Base-by-base conservation (phyloP, 1,140 invertebrate genomes). In the Proales similis region DNA sequence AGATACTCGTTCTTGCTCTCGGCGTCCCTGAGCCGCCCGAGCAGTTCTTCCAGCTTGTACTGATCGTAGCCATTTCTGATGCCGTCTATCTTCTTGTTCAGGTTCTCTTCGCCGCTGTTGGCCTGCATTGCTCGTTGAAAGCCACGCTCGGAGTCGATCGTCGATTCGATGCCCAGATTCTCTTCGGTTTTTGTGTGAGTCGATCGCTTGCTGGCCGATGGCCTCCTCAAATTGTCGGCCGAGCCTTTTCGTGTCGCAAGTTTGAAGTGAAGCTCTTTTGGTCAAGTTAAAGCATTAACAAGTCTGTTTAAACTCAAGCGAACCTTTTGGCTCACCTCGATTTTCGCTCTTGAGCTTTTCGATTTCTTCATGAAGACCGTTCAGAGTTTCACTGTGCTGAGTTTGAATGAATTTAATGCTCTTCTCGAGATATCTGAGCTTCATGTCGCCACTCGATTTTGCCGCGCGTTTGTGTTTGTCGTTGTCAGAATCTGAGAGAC, bases 1-100 rank as follows among this genome's bases (percentile, higher is more conserved):
- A 57, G 45, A 57, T 57, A 57, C 24, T 57, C 51, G 29, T 57
- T 57, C 45, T 57, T 57, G 12, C 30, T 57, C 30, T 57, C 51
- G 19, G 51, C 51, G 32, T 57, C 51, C 17, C 39, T 29, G 17
- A 57, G 14, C 30, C 51, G 27, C 11, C n/a, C 29, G 20, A 57
- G 45, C 20, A 57, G 32, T 26, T 57, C 51, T 14, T 57, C 51
- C 14, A 12, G 45, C 45, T 39, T 57, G 20, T 24, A 42, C 22
- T 26, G 30, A 30, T 57, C 51, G 17, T 42, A 57, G 45, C 32
- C 45, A 11, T 12, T 42, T 42, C 45, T 57, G 12, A 57, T 26
- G 30, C 45, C 51, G 14, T 42, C 20, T 7, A 57, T 27, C 24
- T 42, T 24, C 27, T 57, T 57, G n/a, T 57, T 42, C 12, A 57